phyloP scores from a whole-genome alignment of 2,797 vertebrate genomes.

The Tokudaia tokunoshimensis region DNA sequence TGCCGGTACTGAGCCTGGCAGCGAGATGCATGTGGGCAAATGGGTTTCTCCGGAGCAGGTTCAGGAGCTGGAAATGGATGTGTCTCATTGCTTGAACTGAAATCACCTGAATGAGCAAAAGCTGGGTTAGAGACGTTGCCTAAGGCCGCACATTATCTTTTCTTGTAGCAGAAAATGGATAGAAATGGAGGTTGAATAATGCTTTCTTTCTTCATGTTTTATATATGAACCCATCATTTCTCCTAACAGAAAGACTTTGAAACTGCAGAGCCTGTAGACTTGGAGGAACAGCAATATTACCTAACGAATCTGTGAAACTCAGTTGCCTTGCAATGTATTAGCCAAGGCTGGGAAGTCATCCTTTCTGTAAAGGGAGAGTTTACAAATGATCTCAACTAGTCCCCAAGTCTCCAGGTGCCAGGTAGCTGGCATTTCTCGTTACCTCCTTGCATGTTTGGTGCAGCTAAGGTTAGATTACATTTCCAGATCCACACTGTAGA shows the following conservation, averaged over 20 bases:
- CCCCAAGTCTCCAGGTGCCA: not conserved
- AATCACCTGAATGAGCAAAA: not conserved
- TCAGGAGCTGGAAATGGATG: not conserved
- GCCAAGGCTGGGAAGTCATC: not conserved
- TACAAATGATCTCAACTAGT: not conserved
- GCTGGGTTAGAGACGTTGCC: slow-evolving; percentile 34
- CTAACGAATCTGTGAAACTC: not conserved
- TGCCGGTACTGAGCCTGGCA: not conserved
- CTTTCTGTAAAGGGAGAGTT: not conserved
- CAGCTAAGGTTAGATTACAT: not conserved
- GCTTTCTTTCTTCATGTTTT: slow-evolving; percentile 13
- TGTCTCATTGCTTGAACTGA: not conserved
- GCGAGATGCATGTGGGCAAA: not conserved
- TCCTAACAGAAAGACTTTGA: not conserved
- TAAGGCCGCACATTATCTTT: not conserved
- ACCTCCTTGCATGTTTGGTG: not conserved
- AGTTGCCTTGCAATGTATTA: not conserved
- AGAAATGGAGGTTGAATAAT: not conserved
- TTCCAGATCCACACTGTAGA: not conserved
- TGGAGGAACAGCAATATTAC: not conserved
- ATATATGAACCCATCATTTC: not conserved
- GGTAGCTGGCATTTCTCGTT: not conserved
- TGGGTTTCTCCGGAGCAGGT: not conserved
- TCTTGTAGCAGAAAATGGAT: slow-evolving; percentile 5
- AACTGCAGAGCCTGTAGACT: not conserved